phyloP scores from a whole-genome alignment of 2,797 vertebrate species.

The Poeciliopsis gracilis region DNA sequence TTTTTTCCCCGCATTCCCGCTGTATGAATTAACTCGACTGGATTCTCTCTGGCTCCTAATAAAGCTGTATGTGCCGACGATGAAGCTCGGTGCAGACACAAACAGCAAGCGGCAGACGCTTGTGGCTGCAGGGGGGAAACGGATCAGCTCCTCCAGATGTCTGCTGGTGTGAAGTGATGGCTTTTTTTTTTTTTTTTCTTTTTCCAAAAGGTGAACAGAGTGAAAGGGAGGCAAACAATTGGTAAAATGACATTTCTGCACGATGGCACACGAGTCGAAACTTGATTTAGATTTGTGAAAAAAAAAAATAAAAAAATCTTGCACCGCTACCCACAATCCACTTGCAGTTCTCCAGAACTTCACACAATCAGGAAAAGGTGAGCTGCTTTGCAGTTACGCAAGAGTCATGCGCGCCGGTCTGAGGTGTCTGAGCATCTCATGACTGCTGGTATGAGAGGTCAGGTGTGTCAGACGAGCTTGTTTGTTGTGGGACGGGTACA shows the following conservation, averaged over 20 bases:
- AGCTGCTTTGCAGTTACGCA: conserved; percentile 35
- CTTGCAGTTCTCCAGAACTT: neutral
- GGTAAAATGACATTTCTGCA: neutral
- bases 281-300: neutral
- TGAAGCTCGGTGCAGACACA: conserved; percentile 7
- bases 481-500: conserved; percentile 52
- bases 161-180: conserved; percentile 9
- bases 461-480: conserved; percentile 26
- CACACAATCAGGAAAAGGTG: conserved; percentile 7
- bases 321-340: neutral
- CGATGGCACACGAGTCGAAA: neutral
- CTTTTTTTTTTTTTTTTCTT: conserved; percentile 1
- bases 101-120: conserved; percentile 16
- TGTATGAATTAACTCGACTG: conserved; percentile 6
- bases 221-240: neutral
- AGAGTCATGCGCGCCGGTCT: conserved; percentile 40
- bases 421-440: conserved; percentile 40
- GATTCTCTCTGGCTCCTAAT: conserved; percentile 29
- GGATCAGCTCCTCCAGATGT: conserved; percentile 9
- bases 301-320: neutral
- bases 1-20: neutral
- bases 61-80: neutral
- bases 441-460: conserved; percentile 40
- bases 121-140: conserved; percentile 11
- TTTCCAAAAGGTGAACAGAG: conserved; percentile 26